Evolutionary conservation across 2,113 vertebrate genomes (phyloP).

Genomic region (Fregata magnificens): DNA sequence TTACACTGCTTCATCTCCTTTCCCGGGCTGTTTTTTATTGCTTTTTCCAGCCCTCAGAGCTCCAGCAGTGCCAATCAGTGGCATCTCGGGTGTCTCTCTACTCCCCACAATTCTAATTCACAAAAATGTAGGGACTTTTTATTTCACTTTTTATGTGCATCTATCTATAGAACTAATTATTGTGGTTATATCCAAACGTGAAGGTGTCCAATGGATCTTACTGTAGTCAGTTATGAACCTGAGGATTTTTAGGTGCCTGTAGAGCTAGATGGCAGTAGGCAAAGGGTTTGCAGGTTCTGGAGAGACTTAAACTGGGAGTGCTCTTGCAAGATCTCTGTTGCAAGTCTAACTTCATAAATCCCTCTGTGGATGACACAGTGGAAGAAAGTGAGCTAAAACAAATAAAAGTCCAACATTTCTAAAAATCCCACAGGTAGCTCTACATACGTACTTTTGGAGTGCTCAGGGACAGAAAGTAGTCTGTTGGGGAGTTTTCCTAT

Average conservation of each 20-base stretch:
- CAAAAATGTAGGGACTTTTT: too few species aligned
- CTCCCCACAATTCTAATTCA: not conserved
- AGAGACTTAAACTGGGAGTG: not conserved
- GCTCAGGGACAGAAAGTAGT: not conserved
- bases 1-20: not conserved
- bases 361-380: not conserved
- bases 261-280: not conserved
- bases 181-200: accelerated
- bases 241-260: not conserved
- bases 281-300: too few species aligned
- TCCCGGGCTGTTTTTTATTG: not conserved
- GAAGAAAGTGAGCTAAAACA: not conserved
- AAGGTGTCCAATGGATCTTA: not conserved
- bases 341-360: not conserved
- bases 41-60: not conserved
- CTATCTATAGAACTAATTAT: not conserved
- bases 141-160: not conserved
- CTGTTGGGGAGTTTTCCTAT: not conserved
- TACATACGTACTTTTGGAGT: accelerated
- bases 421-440: not conserved
- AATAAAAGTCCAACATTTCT: accelerated
- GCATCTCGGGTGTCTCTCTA: not conserved
- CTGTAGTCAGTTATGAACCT: not conserved
- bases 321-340: not conserved
- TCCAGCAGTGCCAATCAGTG: not conserved